Percentiles rank a stretch among this genome's conserved stretches.
Evolutionary conservation across 2,888 invertebrate species (phyloP).

Genomic region (Griposia aprilina): DNA sequence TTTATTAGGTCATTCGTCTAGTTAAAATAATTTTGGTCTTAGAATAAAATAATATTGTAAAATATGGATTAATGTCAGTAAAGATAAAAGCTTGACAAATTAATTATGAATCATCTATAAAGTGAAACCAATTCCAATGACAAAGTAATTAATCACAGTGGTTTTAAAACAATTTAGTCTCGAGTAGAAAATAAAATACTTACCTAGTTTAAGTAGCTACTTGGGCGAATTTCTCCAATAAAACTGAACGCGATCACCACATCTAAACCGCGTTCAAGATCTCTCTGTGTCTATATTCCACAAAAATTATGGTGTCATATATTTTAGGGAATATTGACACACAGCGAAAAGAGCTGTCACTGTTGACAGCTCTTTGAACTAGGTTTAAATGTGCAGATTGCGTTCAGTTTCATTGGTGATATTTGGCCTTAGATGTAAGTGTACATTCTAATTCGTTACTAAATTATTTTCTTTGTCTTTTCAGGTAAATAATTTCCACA

Average conservation of each 20-base stretch:
- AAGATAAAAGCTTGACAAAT: constrained; percentile 1
- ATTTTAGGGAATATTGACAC: neutral
- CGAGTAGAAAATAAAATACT: neutral
- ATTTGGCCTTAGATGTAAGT: neutral
- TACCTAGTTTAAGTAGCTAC: neutral
- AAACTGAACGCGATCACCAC: neutral
- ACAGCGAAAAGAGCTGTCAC: too few species aligned
- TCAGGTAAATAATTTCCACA: constrained; percentile 28
- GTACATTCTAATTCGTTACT: neutral
- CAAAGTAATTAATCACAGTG: neutral
- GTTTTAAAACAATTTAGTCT: neutral
- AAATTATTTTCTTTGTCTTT: constrained; percentile 12
- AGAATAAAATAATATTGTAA: neutral
- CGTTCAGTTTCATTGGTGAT: too few species aligned
- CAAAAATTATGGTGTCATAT: neutral
- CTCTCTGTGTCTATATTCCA: too few species aligned
- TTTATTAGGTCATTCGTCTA: too few species aligned
- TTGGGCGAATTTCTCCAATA: neutral
- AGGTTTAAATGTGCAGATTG: too few species aligned
- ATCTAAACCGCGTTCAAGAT: neutral
- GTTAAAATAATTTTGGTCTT: neutral
- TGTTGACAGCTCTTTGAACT: too few species aligned
- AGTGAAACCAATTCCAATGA: neutral
- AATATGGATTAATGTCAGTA: neutral
- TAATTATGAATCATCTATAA: neutral